Conservation (phyloP, 2,888 invertebrate genomes). For the Apamea monoglypha region DNA sequence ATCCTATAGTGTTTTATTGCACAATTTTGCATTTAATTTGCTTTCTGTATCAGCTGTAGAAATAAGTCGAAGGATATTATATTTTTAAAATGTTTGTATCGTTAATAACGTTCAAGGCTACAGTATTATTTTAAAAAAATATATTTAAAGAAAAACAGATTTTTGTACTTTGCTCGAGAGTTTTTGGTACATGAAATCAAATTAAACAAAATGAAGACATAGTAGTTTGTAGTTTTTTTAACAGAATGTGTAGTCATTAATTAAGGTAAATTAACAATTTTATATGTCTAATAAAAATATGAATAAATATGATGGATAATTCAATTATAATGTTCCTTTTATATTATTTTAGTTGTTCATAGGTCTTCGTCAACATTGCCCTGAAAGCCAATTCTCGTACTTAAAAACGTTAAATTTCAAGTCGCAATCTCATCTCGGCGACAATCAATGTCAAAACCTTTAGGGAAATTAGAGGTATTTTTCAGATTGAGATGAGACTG, state of each 20-base stretch:
- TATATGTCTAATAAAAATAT: slow-evolving; percentile 40
- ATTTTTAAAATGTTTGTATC: slow-evolving; percentile 34
- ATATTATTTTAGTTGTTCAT: slow-evolving; percentile 28
- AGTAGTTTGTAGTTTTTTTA: slow-evolving; percentile 35
- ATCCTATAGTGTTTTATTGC: slow-evolving; percentile 48
- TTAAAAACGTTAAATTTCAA: no score
- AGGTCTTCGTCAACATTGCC: slow-evolving; percentile 9
- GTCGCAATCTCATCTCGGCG: no score
- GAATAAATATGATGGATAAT: slow-evolving; percentile 20
- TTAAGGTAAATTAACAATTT: slow-evolving; percentile 48
- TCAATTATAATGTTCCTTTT: slow-evolving; percentile 51
- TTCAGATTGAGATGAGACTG: no score
- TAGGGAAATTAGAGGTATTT: no score
- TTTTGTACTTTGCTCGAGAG: slow-evolving; percentile 8
- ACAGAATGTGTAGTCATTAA: slow-evolving; percentile 52
- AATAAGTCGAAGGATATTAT: slow-evolving; percentile 39
- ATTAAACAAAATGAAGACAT: slow-evolving; percentile 11
- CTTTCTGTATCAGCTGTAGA: slow-evolving; percentile 39
- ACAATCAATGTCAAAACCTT: no score
- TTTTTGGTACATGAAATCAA: slow-evolving; percentile 27
- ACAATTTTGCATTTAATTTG: slow-evolving; percentile 64
- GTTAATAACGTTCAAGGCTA: slow-evolving; percentile 25
- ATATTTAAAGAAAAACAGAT: slow-evolving; percentile 1
- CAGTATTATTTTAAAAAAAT: slow-evolving; percentile 51
- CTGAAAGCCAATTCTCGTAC: not conserved